Conservation (phyloP, 2,113 vertebrate genomes). For the Phycodurus eques region DNA sequence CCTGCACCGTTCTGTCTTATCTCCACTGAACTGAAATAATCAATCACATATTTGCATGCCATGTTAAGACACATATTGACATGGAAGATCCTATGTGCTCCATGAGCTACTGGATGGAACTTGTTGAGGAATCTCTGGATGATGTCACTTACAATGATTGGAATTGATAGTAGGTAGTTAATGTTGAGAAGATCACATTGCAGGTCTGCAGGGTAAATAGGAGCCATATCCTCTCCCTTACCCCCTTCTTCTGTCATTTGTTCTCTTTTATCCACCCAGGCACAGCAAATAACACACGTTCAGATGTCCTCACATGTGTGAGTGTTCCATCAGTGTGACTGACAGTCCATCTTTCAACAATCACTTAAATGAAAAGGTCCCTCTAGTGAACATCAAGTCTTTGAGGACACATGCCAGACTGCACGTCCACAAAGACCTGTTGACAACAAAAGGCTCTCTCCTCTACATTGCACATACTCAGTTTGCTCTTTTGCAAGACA, state of each 20-base stretch:
- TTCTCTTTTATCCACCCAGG: conserved; percentile 7
- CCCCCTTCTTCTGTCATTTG: conserved; percentile 1
- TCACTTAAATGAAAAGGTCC: conserved; percentile 24
- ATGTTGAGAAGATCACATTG: conserved; percentile 41
- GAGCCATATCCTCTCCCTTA: not conserved
- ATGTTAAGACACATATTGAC: conserved; percentile 30
- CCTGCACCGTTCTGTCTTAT: conserved; percentile 35
- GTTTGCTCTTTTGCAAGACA: conserved; percentile 20
- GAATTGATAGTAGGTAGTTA: conserved; percentile 43
- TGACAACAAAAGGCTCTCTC: conserved; percentile 27
- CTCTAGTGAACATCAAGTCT: conserved; percentile 29
- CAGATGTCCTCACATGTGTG: conserved; percentile 31
- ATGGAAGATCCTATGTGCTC: conserved; percentile 29
- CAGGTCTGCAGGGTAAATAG: conserved; percentile 14
- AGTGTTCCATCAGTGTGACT: conserved; percentile 21
- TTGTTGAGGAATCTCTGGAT: conserved; percentile 66
- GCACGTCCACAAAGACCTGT: conserved; percentile 42
- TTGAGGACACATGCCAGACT: conserved; percentile 23
- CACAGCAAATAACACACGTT: conserved; percentile 17
- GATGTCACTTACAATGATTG: conserved; percentile 56
- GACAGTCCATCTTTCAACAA: conserved; percentile 38
- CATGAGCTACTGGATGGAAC: conserved; percentile 54
- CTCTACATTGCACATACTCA: conserved; percentile 33
- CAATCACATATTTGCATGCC: conserved; percentile 35
- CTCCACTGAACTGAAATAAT: conserved; percentile 34